A percentile compares a stretch with the other conserved stretches of the same genome.
Evolutionary conservation across 2,113 vertebrate species (phyloP).

Genomic region (Gadus macrocephalus): DNA sequence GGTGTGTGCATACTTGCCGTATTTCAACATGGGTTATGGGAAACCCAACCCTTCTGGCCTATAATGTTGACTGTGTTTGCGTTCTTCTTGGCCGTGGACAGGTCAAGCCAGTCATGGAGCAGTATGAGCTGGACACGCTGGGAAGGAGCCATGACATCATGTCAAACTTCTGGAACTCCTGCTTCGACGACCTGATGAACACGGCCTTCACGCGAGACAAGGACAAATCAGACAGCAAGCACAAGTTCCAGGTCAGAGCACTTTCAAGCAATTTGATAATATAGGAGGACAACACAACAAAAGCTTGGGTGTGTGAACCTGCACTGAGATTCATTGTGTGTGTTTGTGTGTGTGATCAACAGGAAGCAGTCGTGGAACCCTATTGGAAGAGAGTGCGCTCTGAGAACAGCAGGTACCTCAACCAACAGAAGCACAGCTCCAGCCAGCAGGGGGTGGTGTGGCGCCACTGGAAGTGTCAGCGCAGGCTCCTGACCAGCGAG

Average conservation of each 20-base stretch:
- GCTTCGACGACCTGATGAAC: constrained; percentile 94
- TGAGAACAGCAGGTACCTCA: constrained; percentile 78
- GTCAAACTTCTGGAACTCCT: constrained; percentile 98
- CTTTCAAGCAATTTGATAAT: not conserved
- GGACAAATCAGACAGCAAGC: constrained; percentile 74
- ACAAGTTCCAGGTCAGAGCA: constrained; percentile 81
- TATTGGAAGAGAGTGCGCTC: constrained; percentile 70
- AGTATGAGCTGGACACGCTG: constrained; percentile 90
- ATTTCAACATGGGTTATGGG: no score
- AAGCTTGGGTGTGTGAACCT: not conserved
- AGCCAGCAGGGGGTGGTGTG: constrained; percentile 80
- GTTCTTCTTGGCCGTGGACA: constrained; percentile 37
- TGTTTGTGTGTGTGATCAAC: constrained; percentile 10
- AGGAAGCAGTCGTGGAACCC: constrained; percentile 85
- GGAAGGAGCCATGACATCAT: constrained; percentile 92
- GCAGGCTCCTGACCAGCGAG: constrained; percentile 81
- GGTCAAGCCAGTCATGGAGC: constrained; percentile 89
- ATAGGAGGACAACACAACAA: not conserved
- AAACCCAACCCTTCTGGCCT: no score
- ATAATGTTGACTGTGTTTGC: no score
- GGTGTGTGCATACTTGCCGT: no score
- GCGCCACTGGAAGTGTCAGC: constrained; percentile 84
- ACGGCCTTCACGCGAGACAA: constrained; percentile 77
- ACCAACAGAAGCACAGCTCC: constrained; percentile 78
- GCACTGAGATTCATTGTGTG: not conserved